Conservation (phyloP, 1,140 invertebrate genomes). For the Hormaphis cornu region DNA sequence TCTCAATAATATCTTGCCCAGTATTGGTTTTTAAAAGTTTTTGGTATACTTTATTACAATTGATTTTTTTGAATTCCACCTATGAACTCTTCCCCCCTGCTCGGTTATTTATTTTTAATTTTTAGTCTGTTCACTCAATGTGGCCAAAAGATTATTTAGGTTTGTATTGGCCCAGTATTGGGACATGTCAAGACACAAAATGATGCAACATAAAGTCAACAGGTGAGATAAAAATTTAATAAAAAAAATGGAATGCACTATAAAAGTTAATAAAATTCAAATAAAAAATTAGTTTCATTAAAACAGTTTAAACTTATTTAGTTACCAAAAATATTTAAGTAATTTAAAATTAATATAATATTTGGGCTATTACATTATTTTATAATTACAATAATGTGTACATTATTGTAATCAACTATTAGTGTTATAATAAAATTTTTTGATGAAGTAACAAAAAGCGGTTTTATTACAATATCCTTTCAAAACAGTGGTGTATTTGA, state of each 20-base stretch:
- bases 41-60: neutral
- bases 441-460: too few species aligned
- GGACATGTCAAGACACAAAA: slow-evolving; percentile 20
- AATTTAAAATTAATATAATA: too few species aligned
- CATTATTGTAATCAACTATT: too few species aligned
- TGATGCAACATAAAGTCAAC: slow-evolving; percentile 11
- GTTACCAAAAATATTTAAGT: too few species aligned
- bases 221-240: slow-evolving; percentile 15
- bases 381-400: too few species aligned
- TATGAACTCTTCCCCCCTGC: slow-evolving; percentile 22
- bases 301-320: too few species aligned
- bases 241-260: slow-evolving; percentile 19
- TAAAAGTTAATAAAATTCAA: slow-evolving; percentile 6
- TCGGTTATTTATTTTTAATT: slow-evolving; percentile 23
- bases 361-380: too few species aligned
- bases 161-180: slow-evolving; percentile 20
- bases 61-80: slow-evolving; percentile 14
- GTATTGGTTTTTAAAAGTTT: neutral
- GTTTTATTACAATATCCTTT: too few species aligned
- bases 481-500: too few species aligned
- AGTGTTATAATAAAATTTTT: too few species aligned
- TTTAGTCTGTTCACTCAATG: slow-evolving; percentile 25
- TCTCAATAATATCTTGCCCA: slow-evolving; percentile 6
- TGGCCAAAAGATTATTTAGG: slow-evolving; percentile 21
- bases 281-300: neutral